These are phyloP conservation scores for Ennomos erosarius DNA, from an alignment of 2,888 invertebrate genomes.

Conservation along the genomic window DNA sequence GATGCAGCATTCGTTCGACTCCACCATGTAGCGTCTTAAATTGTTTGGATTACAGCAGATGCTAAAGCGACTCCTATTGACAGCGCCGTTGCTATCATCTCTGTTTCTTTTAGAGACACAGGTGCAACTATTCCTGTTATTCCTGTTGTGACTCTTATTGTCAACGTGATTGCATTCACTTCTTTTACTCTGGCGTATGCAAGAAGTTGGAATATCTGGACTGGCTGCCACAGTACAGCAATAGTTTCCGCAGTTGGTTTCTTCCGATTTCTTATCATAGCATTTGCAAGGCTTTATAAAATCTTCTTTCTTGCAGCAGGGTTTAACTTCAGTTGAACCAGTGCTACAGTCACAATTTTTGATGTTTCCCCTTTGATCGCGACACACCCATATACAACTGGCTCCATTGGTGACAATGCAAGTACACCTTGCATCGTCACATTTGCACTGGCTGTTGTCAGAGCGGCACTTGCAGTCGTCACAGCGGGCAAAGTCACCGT, in stretches of 20 bases:
- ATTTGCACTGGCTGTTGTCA: constrained; percentile 34
- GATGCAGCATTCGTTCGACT: background rate
- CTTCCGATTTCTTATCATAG: constrained; percentile 1
- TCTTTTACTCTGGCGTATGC: constrained; percentile 43
- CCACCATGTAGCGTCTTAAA: background rate
- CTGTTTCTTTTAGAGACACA: constrained; percentile 37
- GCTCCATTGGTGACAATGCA: constrained; percentile 41
- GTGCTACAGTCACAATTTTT: constrained; percentile 29
- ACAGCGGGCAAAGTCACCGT: constrained; percentile 38
- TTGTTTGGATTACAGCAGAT: background rate
- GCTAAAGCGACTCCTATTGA: background rate
- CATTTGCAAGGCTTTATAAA: constrained; percentile 3
- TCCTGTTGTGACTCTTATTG: constrained; percentile 43
- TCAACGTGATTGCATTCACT: constrained; percentile 48
- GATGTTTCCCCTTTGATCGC: constrained; percentile 28
- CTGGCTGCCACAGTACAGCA: background rate
- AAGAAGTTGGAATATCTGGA: constrained; percentile 37
- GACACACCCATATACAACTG: constrained; percentile 37
- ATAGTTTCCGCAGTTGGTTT: background rate
- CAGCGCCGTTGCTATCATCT: background rate
- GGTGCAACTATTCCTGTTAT: constrained; percentile 45
- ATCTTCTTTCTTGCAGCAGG: constrained; percentile 39
- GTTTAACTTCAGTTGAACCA: background rate
- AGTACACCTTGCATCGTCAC: constrained; percentile 39
- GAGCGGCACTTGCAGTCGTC: constrained; percentile 43